Base-by-base conservation (phyloP, 2,888 invertebrate species). In the Oscheius sp. region DNA sequence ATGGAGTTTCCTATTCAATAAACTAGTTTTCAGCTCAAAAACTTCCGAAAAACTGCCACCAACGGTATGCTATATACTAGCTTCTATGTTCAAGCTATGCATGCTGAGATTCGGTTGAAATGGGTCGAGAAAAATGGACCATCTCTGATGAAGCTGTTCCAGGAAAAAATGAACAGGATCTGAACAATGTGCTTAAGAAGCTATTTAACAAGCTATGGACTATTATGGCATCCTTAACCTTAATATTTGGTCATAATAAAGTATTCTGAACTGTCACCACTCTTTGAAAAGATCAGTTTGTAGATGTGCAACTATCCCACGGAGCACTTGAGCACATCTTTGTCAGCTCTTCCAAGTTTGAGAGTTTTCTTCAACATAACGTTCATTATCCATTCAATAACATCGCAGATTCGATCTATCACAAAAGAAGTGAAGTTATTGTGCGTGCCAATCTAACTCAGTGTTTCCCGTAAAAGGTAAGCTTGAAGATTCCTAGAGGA, bases 81-180 rank as follows among this genome's bases (percentile, higher is more conserved):
- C 21, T 65, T 50, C 35, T 79, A 84, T 71, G 76, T 82, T 37
- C 82, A 84, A 47, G 75, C 78, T 35, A 75, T 85, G 55, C 47
- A 50, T 5, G 76, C 76, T 4, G 79, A 83, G 53, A 81, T 81
- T 11, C 83, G 82, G 42, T 73, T 80, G 59, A 75, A 77, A 50
- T 85, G 86, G 85, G 79, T 85, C 55, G 75, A 82, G 3, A 80
- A 75, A n/a, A 80, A 87, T 70, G 78, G 80, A 74, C 70, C 80
- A 35, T 68, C 74, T 10, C 77, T 87, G 3, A 77, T 79, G 33
- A 76, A 81, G 35, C 78, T 83, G 70, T 83, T 87, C 68, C 62
- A 80, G 75, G n/a, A 73, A 47, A 62, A 51, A 29, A 9, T 70
- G 21, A 35, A 55, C 37, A 21, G 21, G 9, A 55, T 55, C 32